Evolutionary conservation across 2,888 invertebrate genomes (phyloP), one percentile per base, ranked within the genome.

Genomic region (Hypolimnas misippus): DNA sequence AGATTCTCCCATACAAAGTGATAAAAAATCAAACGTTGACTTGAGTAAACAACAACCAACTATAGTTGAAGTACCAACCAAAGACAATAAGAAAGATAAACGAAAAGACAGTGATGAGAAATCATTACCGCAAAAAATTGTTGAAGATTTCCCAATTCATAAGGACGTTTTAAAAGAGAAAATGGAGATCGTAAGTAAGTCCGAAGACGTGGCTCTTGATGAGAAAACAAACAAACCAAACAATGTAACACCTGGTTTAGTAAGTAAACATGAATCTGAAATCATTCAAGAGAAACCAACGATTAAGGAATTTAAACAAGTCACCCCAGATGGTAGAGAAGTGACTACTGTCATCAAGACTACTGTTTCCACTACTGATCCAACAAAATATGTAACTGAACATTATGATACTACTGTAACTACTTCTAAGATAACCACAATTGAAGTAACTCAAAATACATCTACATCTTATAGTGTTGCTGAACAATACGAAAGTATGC

Each of bases 361-460:
- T 1, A 74, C 70, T 50, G 72, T 79, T 42, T 75, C 83, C n/a
- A 75, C 75, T 67, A 72, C 81, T 2, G 78, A 82, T 58, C 86
- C 87, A 42, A 70, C 74, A 17, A 79, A 86, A 63, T 76, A 72
- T 62, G 59, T 79, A 7, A 79, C 82, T 42, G 87, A 89, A 72
- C 82, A 83, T 52, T 82, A 77, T 21, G 86, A 78, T 55, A 84
- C 82, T 19, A 67, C 81, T 17, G 72, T 86, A 40, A 81, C 81
- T 29, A 79, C 84, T 50, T 85, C 89, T 19, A 81, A 78, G 67
- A 69, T 86, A 7, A 87, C 86, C 35, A 87, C 84, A 25, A 81
- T 87, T 52, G 83, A 87, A 77, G 75, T 83, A 25, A 80, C 78
- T 49, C 78, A 88, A 72, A 84, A 81, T 70, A 79, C 87, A 69